Evolutionary conservation across 2,113 vertebrate species (phyloP).

Genomic region (Tupaia chinensis): DNA sequence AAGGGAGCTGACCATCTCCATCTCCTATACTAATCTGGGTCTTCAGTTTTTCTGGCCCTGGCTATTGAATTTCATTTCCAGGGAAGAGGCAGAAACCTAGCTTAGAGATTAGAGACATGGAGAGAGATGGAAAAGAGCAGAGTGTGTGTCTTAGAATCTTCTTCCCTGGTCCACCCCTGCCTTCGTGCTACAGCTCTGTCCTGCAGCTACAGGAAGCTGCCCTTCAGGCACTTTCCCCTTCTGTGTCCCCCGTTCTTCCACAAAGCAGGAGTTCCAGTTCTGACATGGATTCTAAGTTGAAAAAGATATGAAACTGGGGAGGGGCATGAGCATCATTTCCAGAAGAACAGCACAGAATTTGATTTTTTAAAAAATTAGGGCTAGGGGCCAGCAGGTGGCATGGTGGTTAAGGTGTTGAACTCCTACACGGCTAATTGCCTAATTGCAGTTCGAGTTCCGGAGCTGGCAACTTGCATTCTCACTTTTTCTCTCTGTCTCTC

Average conservation of each 20-base stretch:
- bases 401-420: too few species aligned
- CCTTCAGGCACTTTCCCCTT: background rate
- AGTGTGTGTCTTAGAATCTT: background rate
- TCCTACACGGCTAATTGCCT: too few species aligned
- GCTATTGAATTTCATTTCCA: background rate
- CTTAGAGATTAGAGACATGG: background rate
- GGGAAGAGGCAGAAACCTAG: background rate
- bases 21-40: background rate
- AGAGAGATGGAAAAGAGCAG: background rate
- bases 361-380: background rate
- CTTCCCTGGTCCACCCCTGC: background rate
- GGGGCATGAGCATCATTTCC: fast-evolving
- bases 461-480: too few species aligned
- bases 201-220: background rate
- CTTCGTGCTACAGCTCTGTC: background rate
- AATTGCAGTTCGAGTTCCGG: too few species aligned
- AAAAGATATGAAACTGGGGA: background rate
- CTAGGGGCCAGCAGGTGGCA: too few species aligned
- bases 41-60: background rate
- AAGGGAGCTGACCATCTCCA: background rate
- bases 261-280: background rate
- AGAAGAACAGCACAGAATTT: background rate
- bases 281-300: background rate
- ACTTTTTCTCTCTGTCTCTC: too few species aligned
- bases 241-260: background rate